Evolutionary conservation across 37 sponge, comb jelly and placozoan species (phyloP).

Genomic region (Mnemiopsis leidyi): DNA sequence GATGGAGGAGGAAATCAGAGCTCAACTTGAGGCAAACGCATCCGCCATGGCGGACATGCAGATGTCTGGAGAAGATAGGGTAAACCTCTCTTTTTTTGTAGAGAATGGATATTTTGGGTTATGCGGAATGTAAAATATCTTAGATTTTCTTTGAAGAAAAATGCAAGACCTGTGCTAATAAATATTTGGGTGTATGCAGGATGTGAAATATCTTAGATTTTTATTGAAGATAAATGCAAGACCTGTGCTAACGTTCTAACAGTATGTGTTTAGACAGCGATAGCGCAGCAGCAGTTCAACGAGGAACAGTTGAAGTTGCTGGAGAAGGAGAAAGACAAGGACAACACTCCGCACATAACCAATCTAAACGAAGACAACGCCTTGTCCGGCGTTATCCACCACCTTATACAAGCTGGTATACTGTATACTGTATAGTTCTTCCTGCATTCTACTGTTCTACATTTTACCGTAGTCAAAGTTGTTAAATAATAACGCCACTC

Average conservation of each 20-base stretch:
- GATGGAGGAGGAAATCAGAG: conserved; percentile 68
- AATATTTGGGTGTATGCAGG: too few species aligned
- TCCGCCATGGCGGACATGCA: conserved; percentile 58
- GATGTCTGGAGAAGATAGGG: conserved; percentile 66
- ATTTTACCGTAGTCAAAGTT: too few species aligned
- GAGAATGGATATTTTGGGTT: too few species aligned
- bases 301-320: conserved; percentile 29
- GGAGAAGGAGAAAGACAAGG: conserved; percentile 6
- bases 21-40: conserved; percentile 65
- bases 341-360: conserved; percentile 61
- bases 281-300: conserved; percentile 60
- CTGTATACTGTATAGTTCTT: too few species aligned
- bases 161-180: too few species aligned
- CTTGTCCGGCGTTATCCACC: conserved; percentile 66
- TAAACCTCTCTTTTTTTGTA: too few species aligned
- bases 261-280: not conserved
- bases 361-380: conserved; percentile 66
- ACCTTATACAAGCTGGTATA: conserved; percentile 67
- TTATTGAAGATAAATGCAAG: too few species aligned
- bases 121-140: too few species aligned
- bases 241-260: not conserved
- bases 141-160: too few species aligned
- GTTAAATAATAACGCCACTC: not conserved
- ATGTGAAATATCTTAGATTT: too few species aligned
- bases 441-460: too few species aligned